These are phyloP conservation scores for Timandra comae DNA, from an alignment of 2,888 invertebrate species.

Conservation along the genomic window DNA sequence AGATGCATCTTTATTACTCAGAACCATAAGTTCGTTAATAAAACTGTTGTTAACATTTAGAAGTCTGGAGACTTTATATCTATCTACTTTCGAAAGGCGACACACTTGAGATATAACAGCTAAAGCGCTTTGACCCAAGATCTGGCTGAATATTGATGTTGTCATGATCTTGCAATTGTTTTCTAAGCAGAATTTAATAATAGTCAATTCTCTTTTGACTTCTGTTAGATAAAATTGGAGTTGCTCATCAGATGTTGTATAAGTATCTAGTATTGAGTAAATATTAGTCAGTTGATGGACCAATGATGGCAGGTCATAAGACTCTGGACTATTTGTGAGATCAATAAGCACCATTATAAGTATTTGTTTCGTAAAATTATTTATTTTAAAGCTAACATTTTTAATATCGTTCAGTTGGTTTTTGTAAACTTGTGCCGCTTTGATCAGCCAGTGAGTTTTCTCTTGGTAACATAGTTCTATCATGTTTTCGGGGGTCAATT, in stretches of 20 bases:
- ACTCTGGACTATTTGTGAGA: constrained; percentile 65
- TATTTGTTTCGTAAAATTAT: constrained; percentile 69
- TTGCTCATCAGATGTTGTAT: constrained; percentile 57
- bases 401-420: constrained; percentile 64
- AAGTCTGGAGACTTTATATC: constrained; percentile 68
- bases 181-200: constrained; percentile 69
- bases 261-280: constrained; percentile 67
- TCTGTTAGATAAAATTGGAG: constrained; percentile 68
- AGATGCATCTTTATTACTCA: constrained; percentile 38
- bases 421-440: constrained; percentile 65
- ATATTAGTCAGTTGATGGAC: constrained; percentile 65
- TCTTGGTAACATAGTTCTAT: constrained; percentile 68
- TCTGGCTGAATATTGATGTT: constrained; percentile 67
- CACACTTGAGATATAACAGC: constrained; percentile 72
- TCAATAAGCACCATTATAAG: constrained; percentile 70
- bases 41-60: constrained; percentile 65
- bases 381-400: constrained; percentile 66
- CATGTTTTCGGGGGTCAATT: constrained; percentile 69
- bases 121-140: constrained; percentile 62
- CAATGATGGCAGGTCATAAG: constrained; percentile 60
- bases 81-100: constrained; percentile 64
- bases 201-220: constrained; percentile 66
- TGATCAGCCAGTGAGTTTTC: constrained; percentile 66
- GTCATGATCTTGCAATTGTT: constrained; percentile 70
- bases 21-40: constrained; percentile 47